A percentile compares a stretch with the other conserved stretches of the same genome.
These are phyloP conservation scores for Chymomyza costata DNA, from an alignment of 1,140 invertebrate species.

Conservation along the genomic window DNA sequence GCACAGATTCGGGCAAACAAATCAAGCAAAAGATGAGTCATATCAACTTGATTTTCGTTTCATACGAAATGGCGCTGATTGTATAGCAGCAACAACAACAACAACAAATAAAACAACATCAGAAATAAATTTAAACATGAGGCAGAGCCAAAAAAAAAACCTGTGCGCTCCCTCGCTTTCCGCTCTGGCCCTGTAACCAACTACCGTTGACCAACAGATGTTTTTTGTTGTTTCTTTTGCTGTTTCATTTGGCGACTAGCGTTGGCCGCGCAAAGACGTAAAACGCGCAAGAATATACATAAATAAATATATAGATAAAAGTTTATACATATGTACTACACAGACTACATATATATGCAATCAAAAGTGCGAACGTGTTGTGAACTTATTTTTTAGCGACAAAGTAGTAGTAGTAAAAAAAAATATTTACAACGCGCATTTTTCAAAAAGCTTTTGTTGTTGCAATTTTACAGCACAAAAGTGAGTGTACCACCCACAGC, in stretches of 20 bases:
- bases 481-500: not conserved
- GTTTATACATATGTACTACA: not conserved
- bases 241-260: constrained; percentile 1
- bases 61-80: constrained; percentile 48
- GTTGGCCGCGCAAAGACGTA: constrained; percentile 10
- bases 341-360: not conserved
- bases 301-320: not conserved
- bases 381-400: too few species aligned
- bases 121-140: constrained; percentile 26
- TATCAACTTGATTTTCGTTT: constrained; percentile 47
- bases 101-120: constrained; percentile 5
- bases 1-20: constrained; percentile 3
- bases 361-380: too few species aligned
- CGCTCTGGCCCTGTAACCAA: not conserved
- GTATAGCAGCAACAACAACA: constrained; percentile 25
- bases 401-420: too few species aligned
- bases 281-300: not conserved
- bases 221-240: constrained; percentile 7
- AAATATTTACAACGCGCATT: too few species aligned
- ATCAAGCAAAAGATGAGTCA: constrained; percentile 43
- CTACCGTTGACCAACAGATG: constrained; percentile 6
- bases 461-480: constrained; percentile 6
- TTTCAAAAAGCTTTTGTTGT: not conserved
- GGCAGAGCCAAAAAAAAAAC: constrained; percentile 18
- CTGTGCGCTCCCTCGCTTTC: not conserved